Conservation (phyloP, 2,113 vertebrate genomes). For the Xiphophorus hellerii region DNA sequence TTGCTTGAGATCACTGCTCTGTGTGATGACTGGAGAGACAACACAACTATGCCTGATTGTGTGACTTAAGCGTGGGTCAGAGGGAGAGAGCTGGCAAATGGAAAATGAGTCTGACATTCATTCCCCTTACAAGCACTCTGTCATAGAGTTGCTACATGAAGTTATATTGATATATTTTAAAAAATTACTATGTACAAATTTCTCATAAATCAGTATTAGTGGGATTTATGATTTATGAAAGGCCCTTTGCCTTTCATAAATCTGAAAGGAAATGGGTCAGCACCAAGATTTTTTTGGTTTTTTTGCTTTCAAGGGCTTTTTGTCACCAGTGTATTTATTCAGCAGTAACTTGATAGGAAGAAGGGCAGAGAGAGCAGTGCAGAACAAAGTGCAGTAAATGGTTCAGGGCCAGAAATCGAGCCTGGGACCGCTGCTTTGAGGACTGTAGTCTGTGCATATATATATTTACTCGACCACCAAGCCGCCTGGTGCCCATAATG, state of each 20-base stretch:
- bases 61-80: slow-evolving; percentile 22
- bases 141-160: neutral
- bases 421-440: too few species aligned
- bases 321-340: too few species aligned
- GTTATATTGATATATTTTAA: neutral
- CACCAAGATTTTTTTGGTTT: too few species aligned
- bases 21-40: slow-evolving; percentile 18
- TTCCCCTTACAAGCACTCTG: neutral
- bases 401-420: too few species aligned
- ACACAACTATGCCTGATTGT: slow-evolving; percentile 16
- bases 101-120: slow-evolving; percentile 4
- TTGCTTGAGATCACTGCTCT: slow-evolving; percentile 23
- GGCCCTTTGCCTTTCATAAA: neutral
- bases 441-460: too few species aligned
- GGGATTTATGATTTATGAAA: too few species aligned
- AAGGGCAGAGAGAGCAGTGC: too few species aligned
- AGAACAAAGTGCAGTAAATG: too few species aligned
- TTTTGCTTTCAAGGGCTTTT: too few species aligned
- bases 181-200: neutral
- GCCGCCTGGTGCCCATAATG: too few species aligned
- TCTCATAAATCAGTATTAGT: neutral
- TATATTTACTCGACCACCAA: too few species aligned
- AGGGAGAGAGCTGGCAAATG: slow-evolving; percentile 1
- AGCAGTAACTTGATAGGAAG: too few species aligned
- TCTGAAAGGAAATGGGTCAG: neutral